phyloP scores from a whole-genome alignment of 2,888 invertebrate species.

The Melolontha melolontha region DNA sequence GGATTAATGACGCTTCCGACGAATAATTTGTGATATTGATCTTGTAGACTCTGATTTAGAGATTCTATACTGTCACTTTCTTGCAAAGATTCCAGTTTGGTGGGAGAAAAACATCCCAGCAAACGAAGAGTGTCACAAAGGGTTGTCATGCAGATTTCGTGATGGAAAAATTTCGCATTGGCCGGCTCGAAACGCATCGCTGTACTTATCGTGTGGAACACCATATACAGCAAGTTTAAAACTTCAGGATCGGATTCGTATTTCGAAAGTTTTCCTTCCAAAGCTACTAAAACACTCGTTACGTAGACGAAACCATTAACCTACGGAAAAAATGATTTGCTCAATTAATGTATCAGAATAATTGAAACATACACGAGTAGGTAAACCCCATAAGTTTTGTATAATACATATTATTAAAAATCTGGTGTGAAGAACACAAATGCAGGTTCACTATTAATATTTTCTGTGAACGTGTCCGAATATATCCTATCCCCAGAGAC shows the following conservation, averaged over 20 bases:
- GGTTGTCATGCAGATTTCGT: constrained; percentile 96
- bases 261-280: constrained; percentile 84
- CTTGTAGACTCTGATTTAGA: constrained; percentile 56
- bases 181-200: constrained; percentile 99
- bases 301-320: constrained; percentile 98
- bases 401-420: too few relatives aligned
- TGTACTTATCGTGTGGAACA: constrained; percentile 94
- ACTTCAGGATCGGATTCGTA: constrained; percentile 70
- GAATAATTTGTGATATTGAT: constrained; percentile 78
- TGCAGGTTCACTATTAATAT: too few relatives aligned
- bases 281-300: constrained; percentile 91
- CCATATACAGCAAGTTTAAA: constrained; percentile 83
- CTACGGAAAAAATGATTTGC: constrained; percentile 56
- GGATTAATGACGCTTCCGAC: constrained; percentile 81
- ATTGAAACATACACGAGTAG: too few relatives aligned
- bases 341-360: constrained; percentile 27
- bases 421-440: too few relatives aligned
- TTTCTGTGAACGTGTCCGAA: too few relatives aligned
- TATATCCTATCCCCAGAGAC: too few relatives aligned
- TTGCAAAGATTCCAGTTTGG: constrained; percentile 57
- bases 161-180: constrained; percentile 97
- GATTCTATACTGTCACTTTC: constrained; percentile 55
- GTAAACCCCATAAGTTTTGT: too few relatives aligned
- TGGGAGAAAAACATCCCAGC: constrained; percentile 84
- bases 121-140: constrained; percentile 92